Evolutionary conservation across 2,888 invertebrate genomes (phyloP).

Genomic region (Drosophila flavopinicola): DNA sequence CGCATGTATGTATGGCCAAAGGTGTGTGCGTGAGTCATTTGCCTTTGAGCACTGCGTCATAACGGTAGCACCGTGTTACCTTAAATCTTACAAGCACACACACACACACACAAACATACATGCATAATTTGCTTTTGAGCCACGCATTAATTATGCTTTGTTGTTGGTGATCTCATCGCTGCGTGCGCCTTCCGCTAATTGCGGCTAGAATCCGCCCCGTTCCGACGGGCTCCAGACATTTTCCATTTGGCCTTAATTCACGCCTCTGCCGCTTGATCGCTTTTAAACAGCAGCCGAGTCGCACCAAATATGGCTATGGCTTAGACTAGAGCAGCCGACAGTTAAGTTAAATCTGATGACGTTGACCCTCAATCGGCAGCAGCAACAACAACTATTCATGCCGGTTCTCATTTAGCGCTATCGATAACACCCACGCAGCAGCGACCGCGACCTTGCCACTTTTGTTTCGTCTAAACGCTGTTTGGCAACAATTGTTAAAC

Average conservation of each 20-base stretch:
- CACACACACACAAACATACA: constrained; percentile 1
- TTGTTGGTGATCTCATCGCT: constrained; percentile 55
- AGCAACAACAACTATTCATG: constrained; percentile 23
- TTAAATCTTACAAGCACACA: constrained; percentile 12
- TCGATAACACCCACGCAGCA: constrained; percentile 55
- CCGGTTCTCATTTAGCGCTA: constrained; percentile 41
- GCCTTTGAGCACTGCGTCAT: constrained; percentile 18
- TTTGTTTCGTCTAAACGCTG: constrained; percentile 36
- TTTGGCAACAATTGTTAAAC: constrained; percentile 46
- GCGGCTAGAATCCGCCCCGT: constrained; percentile 17
- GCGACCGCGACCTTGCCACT: constrained; percentile 46
- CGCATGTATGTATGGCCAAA: not conserved
- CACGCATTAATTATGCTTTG: constrained; percentile 37
- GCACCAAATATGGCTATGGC: constrained; percentile 65
- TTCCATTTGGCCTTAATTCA: constrained; percentile 64
- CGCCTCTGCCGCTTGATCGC: constrained; percentile 57
- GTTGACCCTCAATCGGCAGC: constrained; percentile 57
- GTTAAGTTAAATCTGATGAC: constrained; percentile 53
- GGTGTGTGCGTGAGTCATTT: constrained; percentile 52
- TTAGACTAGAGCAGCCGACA: constrained; percentile 34
- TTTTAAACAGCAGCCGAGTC: constrained; percentile 60
- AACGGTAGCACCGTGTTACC: constrained; percentile 22
- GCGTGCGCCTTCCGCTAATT: constrained; percentile 47
- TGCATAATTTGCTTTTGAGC: constrained; percentile 4
- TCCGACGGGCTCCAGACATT: constrained; percentile 35